These are phyloP conservation scores for Callaeas wilsoni DNA, from an alignment of 2,113 vertebrate species.

Conservation along the genomic window DNA sequence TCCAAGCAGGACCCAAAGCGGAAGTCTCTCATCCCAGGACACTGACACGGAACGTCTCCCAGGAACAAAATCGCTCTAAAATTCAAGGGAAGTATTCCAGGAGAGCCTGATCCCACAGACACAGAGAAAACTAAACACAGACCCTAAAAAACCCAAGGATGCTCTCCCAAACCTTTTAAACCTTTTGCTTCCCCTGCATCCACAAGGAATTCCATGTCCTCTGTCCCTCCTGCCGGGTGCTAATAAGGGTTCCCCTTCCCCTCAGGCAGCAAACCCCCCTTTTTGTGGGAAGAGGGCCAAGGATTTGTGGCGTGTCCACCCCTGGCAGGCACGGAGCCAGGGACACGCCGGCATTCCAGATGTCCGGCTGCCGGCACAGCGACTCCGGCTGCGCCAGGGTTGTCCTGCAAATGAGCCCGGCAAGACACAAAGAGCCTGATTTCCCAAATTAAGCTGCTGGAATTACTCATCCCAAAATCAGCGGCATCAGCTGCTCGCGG, in stretches of 20 bases:
- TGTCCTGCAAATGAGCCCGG: conserved; percentile 9
- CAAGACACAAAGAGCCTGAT: background rate
- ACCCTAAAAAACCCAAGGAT: background rate
- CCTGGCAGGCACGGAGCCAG: background rate
- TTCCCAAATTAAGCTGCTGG: background rate
- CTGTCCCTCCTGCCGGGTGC: background rate
- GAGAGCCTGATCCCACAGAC: background rate
- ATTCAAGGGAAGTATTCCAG: background rate
- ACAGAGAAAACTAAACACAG: rapidly evolving
- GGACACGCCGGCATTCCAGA: rapidly evolving
- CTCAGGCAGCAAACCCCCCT: background rate
- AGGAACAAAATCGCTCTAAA: background rate
- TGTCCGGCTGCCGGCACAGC: background rate
- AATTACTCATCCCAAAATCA: conserved; percentile 26
- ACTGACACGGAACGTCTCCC: background rate
- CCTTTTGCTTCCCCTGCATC: background rate
- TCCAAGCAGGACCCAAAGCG: background rate
- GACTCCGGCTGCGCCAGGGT: background rate
- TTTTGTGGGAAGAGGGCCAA: background rate
- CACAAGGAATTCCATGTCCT: background rate
- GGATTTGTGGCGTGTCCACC: background rate
- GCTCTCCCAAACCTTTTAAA: background rate
- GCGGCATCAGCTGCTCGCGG: background rate
- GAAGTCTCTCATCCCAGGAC: background rate
- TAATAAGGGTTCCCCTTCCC: background rate